phyloP scores from a whole-genome alignment of 1,140 invertebrate species.

The Macrotrachela quadricornifera region DNA sequence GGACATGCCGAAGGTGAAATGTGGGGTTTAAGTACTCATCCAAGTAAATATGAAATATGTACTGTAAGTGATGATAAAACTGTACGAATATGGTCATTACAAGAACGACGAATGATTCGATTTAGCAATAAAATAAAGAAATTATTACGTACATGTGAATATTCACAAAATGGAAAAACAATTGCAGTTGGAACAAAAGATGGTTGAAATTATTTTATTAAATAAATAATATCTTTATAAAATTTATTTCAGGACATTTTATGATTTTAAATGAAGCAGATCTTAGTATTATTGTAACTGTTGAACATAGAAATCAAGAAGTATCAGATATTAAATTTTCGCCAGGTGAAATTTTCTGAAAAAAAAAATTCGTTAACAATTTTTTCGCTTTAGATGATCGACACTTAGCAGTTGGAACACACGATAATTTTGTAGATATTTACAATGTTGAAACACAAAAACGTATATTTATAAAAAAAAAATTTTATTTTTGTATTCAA shows the following conservation, averaged over 20 bases:
- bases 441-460: constrained; percentile 28
- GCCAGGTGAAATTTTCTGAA: constrained; percentile 16
- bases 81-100: constrained; percentile 19
- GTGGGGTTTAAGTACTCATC: constrained; percentile 28
- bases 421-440: constrained; percentile 33
- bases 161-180: constrained; percentile 26
- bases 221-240: not conserved
- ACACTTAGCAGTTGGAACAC: constrained; percentile 29
- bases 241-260: too few relatives aligned
- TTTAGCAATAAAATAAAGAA: constrained; percentile 18
- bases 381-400: constrained; percentile 13
- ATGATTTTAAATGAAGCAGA: too few relatives aligned
- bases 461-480: not conserved
- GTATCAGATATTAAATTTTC: constrained; percentile 30
- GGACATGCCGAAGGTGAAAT: constrained; percentile 29
- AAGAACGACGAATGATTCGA: not conserved
- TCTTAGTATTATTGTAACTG: constrained; percentile 20
- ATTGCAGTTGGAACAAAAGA: constrained; percentile 28
- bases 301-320: constrained; percentile 28
- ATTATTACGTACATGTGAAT: constrained; percentile 19
- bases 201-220: constrained; percentile 14
- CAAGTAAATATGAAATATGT: constrained; percentile 18
- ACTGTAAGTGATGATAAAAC: constrained; percentile 30
- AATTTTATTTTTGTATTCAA: not conserved
- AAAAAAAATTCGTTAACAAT: too few relatives aligned